Evolutionary conservation across 2,888 invertebrate species (phyloP).

Genomic region (Drosophila ustulata): DNA sequence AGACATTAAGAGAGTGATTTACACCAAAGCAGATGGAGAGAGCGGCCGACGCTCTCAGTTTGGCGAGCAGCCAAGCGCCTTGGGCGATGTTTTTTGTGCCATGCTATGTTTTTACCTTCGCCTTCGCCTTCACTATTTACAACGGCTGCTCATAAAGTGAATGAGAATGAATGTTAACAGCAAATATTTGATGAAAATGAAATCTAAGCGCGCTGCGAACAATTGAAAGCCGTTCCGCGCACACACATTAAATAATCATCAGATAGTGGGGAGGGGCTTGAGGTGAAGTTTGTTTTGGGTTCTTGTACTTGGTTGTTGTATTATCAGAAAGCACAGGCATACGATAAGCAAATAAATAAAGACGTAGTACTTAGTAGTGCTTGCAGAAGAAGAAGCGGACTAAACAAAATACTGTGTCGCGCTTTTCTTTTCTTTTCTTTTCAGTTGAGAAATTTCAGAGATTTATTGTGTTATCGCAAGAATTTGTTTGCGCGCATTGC

Average conservation of each 20-base stretch:
- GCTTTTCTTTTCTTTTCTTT: constrained; percentile 7
- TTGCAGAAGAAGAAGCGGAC: constrained; percentile 17
- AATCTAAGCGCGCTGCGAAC: constrained; percentile 47
- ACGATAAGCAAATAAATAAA: constrained; percentile 57
- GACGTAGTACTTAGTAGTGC: constrained; percentile 33
- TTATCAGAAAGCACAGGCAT: constrained; percentile 42
- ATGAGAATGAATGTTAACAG: constrained; percentile 50
- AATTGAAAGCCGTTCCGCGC: constrained; percentile 32
- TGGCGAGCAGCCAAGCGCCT: constrained; percentile 50
- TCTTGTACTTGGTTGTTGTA: constrained; percentile 23
- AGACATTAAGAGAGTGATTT: constrained; percentile 4
- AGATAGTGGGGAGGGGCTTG: neutral
- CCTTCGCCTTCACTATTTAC: constrained; percentile 52
- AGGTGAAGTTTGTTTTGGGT: constrained; percentile 24
- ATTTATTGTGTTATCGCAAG: constrained; percentile 36
- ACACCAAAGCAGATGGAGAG: constrained; percentile 12
- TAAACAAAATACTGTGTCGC: constrained; percentile 16
- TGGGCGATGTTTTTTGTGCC: constrained; percentile 39
- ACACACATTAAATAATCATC: constrained; percentile 45
- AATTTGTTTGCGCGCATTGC: constrained; percentile 46
- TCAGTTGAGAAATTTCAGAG: constrained; percentile 22
- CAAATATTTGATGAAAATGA: constrained; percentile 59
- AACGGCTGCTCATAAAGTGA: constrained; percentile 23
- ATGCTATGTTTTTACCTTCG: constrained; percentile 39
- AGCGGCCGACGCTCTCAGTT: constrained; percentile 15